Conservation (phyloP, 1,140 invertebrate species). For the Caenorhabditis elegans region WBcel235 BX284604.4:2327001-2327500, state of each 20-base stretch:
- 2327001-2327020: too few species aligned
- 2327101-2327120: background rate
- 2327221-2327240: background rate
- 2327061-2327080: background rate
- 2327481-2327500: too few species aligned
- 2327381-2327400: constrained; percentile 4
- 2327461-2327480: too few species aligned
- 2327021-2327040: too few species aligned
- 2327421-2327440: too few species aligned
- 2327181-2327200: background rate
- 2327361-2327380: background rate
- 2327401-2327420: background rate
- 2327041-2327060: background rate
- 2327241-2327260: background rate
- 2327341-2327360: background rate
- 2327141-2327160: too few species aligned
- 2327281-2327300: background rate
- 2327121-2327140: background rate
- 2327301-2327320: constrained; percentile 6
- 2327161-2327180: constrained; percentile 15
- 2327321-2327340: constrained; percentile 4
- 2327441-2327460: too few species aligned
- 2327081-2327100: too few species aligned
- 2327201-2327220: background rate
- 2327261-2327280: background rate